These are phyloP conservation scores for Drosophila rellima DNA, from an alignment of 2,888 invertebrate genomes.

Conservation along the genomic window DNA sequence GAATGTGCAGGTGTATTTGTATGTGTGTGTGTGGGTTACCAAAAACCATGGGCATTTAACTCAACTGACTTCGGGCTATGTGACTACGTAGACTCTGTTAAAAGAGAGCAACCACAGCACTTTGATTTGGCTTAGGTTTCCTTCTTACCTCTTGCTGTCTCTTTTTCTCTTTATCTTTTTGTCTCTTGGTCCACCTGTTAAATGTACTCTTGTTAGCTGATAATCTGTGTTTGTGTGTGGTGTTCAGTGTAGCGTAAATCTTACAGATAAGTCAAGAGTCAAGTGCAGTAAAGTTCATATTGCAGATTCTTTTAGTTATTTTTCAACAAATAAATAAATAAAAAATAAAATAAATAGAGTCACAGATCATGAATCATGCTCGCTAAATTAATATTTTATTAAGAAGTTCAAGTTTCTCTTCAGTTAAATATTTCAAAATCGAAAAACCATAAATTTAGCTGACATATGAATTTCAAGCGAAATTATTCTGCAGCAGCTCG, in stretches of 20 bases:
- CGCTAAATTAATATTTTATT: too few relatives aligned
- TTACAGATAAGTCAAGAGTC: slow-evolving; percentile 63
- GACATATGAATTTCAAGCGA: not conserved
- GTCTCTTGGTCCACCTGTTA: slow-evolving; percentile 36
- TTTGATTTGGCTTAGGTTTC: slow-evolving; percentile 52
- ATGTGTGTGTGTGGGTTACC: slow-evolving; percentile 26
- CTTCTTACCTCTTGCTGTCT: not conserved
- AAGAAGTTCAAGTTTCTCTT: too few relatives aligned
- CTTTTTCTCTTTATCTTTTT: not conserved
- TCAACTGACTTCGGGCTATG: slow-evolving; percentile 22
- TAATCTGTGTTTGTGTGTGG: slow-evolving; percentile 34
- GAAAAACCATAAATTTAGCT: not conserved
- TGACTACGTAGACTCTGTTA: slow-evolving; percentile 24
- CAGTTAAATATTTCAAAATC: not conserved
- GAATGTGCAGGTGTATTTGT: slow-evolving; percentile 16
- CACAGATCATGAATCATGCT: too few relatives aligned
- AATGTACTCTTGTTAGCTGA: slow-evolving; percentile 51
- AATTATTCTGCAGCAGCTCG: not conserved
- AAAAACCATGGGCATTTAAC: slow-evolving; percentile 49
- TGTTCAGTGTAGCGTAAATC: slow-evolving; percentile 69
- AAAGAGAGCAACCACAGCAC: slow-evolving; percentile 25
- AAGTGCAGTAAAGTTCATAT: slow-evolving; percentile 52
- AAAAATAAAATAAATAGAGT: too few relatives aligned
- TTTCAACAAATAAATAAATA: too few relatives aligned
- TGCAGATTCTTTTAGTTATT: not conserved